These are phyloP conservation scores for Aquatica leii DNA, from an alignment of 2,888 invertebrate genomes.

Conservation along the genomic window DNA sequence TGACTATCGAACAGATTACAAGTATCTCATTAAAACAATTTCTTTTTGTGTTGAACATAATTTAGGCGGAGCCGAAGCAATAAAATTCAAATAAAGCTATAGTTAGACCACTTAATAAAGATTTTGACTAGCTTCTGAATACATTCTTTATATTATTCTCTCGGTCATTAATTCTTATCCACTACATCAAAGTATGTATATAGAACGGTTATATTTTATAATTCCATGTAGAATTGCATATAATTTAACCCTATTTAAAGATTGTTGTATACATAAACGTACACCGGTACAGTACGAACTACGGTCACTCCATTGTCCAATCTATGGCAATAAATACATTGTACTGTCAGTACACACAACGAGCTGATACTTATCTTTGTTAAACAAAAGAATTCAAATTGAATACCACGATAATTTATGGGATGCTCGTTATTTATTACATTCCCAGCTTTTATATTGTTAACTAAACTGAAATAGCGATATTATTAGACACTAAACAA, in stretches of 20 bases:
- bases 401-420: constrained; percentile 47
- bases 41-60: not conserved
- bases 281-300: constrained; percentile 32
- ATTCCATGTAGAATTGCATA: constrained; percentile 26
- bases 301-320: constrained; percentile 47
- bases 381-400: constrained; percentile 55
- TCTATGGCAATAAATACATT: constrained; percentile 51
- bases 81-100: constrained; percentile 1
- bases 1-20: not conserved
- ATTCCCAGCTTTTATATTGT: constrained; percentile 28
- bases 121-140: constrained; percentile 7
- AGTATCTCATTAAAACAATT: not conserved
- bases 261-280: constrained; percentile 28
- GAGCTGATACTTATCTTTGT: constrained; percentile 54
- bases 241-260: constrained; percentile 35
- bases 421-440: constrained; percentile 40
- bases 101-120: not conserved
- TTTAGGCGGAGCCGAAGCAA: constrained; percentile 1
- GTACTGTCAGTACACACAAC: constrained; percentile 50
- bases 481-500: constrained; percentile 26
- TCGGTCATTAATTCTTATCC: constrained; percentile 3
- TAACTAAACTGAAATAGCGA: constrained; percentile 30
- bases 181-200: constrained; percentile 10
- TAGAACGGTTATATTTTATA: constrained; percentile 1
- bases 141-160: not conserved